A percentile compares a stretch with the other conserved stretches of the same genome.
phyloP scores from a whole-genome alignment of 2,888 invertebrate genomes.

The Selenia dentaria region DNA sequence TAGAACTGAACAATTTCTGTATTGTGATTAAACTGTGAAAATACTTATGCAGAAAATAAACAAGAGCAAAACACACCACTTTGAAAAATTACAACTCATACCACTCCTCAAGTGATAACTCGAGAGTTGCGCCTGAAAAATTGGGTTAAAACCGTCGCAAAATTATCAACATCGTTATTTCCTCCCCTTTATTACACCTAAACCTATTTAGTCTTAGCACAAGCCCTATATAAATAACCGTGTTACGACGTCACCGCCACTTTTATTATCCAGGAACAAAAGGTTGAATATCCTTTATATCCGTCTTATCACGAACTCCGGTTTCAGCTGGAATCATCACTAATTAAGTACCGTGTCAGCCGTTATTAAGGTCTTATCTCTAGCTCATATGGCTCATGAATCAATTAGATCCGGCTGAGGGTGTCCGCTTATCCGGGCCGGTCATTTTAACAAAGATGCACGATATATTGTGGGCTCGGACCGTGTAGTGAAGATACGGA shows the following conservation, averaged over 20 bases:
- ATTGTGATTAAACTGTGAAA: too few species aligned
- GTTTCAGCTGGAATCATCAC: conserved; percentile 42
- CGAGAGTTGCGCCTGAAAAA: conserved; percentile 8
- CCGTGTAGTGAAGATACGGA: conserved; percentile 34
- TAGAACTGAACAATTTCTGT: too few species aligned
- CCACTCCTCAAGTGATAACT: too few species aligned
- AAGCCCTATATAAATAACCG: conserved; percentile 26
- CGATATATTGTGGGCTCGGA: conserved; percentile 39
- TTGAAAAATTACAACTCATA: too few species aligned
- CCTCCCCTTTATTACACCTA: conserved; percentile 20
- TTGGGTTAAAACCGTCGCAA: conserved; percentile 11
- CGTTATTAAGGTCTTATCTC: conserved; percentile 58
- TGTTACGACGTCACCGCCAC: conserved; percentile 20
- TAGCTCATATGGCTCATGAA: conserved; percentile 57
- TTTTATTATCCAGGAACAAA: conserved; percentile 34
- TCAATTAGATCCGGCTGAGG: conserved; percentile 53
- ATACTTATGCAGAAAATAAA: too few species aligned
- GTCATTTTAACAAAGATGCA: conserved; percentile 42
- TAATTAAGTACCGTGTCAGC: conserved; percentile 55
- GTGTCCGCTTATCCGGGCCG: conserved; percentile 25
- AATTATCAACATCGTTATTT: conserved; percentile 25
- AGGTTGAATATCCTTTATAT: conserved; percentile 23
- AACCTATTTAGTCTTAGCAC: conserved; percentile 25
- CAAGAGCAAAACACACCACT: too few species aligned
- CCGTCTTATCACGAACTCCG: conserved; percentile 38